Base-by-base conservation (phyloP, 2,888 invertebrate genomes). In the Cotesia congregata region DNA sequence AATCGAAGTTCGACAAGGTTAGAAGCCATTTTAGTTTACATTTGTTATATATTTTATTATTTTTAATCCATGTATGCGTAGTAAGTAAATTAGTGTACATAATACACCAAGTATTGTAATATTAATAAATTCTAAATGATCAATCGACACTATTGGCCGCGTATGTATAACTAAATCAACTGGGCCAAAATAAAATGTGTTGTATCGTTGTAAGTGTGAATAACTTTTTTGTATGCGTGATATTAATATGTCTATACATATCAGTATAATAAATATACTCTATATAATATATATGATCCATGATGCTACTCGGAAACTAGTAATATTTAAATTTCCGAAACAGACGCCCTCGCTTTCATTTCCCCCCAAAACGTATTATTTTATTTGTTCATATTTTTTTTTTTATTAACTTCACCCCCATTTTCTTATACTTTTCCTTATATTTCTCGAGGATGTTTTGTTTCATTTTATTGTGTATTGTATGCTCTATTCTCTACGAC, bases 111-210 rank as follows among this genome's bases (percentile, higher is more conserved):
- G 30, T 30, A 30, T 30, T 30, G 30, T 30, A 30, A 30, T 30
- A 4, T 30, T 30, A 30, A 30, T 30, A 30, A 30, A 30, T 30
- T 2, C 0, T 3, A 3, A 30, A 39, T 78, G 75, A 78, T 80
- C 79, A 79, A 80, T 79, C 76, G 77, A 76, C 68, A 76, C 69
- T 7, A 17, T 60, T 39, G 39, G 61, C 40, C 71, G 62, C 71
- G 71, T 71, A 62, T 71, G 39, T 71, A 39, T 39, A 15, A 71
- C 71, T 60, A 61, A 30, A 38, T 61, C 60, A 71, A n/a, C 39
- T 38, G 39, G 9, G 7, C 50, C 50, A 50, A 50, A 50, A 12
- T 2, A 50, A 50, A 50, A 50, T 50, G 50, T 9, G 50, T 50
- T 50, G 4, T 50, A 50, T 50, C 12, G 30, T 30, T 30, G 30